These are phyloP conservation scores for Drosophila ficusphila DNA, from an alignment of 1,140 invertebrate genomes.

Conservation along the genomic window DNA sequence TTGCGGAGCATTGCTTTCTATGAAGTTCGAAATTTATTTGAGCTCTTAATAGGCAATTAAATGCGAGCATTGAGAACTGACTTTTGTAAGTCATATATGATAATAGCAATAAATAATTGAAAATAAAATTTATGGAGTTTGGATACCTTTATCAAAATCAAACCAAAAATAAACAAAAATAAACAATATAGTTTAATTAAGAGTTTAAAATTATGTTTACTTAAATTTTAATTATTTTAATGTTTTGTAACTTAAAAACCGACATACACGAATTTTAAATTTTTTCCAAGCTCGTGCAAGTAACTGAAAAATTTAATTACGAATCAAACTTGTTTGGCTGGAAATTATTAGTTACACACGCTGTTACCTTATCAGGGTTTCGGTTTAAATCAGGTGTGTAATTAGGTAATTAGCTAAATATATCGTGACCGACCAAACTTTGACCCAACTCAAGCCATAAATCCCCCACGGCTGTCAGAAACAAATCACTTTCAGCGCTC, in stretches of 20 bases:
- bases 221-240: no score
- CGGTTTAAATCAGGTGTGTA: conserved; percentile 2
- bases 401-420: conserved; percentile 22
- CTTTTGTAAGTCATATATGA: no score
- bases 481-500: conserved; percentile 18
- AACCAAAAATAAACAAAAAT: background rate
- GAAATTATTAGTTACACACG: background rate
- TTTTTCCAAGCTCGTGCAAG: background rate
- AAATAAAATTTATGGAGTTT: no score
- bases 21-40: no score
- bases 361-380: conserved; percentile 2
- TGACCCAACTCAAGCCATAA: conserved; percentile 7
- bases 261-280: background rate
- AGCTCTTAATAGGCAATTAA: no score
- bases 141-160: no score
- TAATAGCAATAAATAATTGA: no score
- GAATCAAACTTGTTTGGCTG: background rate
- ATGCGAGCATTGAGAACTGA: no score
- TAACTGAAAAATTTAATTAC: conserved; percentile 5
- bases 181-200: no score
- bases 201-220: no score
- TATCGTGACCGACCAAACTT: background rate
- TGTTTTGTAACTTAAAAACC: no score
- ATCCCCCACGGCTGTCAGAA: conserved; percentile 14
- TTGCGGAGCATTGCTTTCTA: background rate